A percentile compares a stretch with the other conserved stretches of the same genome.
Conservation (phyloP, 2,888 invertebrate genomes). For the Amphimallon solstitiale region DNA sequence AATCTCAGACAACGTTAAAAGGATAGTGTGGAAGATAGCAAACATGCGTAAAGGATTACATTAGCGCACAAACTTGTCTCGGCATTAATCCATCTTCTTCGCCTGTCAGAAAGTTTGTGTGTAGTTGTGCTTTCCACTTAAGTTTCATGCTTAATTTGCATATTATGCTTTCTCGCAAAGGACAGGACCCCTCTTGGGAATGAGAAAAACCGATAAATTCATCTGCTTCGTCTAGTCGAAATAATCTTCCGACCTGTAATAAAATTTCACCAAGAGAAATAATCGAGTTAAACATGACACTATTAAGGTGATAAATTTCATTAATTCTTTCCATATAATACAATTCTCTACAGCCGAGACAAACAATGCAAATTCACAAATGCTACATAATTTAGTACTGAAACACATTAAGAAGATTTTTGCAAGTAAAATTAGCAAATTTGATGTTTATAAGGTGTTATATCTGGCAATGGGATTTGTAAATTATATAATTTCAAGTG, state of each 20-base stretch:
- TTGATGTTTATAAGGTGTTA: no score
- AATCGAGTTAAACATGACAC: no score
- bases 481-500: no score
- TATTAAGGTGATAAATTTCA: neutral
- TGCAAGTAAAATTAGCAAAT: no score
- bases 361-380: no score
- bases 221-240: slow-evolving; percentile 8
- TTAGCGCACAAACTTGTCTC: slow-evolving; percentile 30
- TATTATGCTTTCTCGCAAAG: slow-evolving; percentile 22
- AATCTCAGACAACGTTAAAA: slow-evolving; percentile 22
- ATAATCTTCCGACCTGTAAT: no score
- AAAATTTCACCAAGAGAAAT: no score
- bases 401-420: no score
- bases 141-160: slow-evolving; percentile 37
- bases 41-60: slow-evolving; percentile 35
- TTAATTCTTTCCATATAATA: neutral
- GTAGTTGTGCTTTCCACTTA: slow-evolving; percentile 29
- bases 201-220: slow-evolving; percentile 16
- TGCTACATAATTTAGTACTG: no score
- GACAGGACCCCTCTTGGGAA: neutral
- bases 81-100: slow-evolving; percentile 38
- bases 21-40: slow-evolving; percentile 26
- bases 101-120: slow-evolving; percentile 35
- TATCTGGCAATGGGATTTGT: no score
- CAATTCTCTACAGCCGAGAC: no score